Evolutionary conservation across 2,888 invertebrate species (phyloP).

Genomic region (Sisyra terminalis): DNA sequence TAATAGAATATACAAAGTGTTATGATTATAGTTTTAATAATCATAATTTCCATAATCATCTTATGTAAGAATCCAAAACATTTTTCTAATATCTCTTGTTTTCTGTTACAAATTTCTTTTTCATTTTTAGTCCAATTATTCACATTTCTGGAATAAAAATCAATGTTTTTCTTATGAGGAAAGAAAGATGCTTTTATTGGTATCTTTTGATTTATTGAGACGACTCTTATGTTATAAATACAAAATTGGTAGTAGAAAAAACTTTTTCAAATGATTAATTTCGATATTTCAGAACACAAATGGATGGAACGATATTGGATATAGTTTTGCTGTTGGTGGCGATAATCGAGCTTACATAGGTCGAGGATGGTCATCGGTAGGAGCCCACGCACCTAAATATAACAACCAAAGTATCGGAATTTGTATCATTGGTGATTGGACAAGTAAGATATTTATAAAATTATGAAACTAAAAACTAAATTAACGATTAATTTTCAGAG

Average conservation of each 20-base stretch:
- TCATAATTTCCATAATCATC: no score
- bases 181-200: no score
- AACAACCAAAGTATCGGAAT: conserved; percentile 53
- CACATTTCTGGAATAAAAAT: no score
- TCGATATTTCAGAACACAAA: conserved; percentile 19
- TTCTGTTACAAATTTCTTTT: no score
- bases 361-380: conserved; percentile 49
- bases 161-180: no score
- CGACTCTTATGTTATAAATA: no score
- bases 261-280: background rate
- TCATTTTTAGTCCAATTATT: no score
- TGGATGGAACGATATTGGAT: conserved; percentile 55
- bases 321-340: conserved; percentile 54
- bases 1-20: no score
- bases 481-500: conserved; percentile 23
- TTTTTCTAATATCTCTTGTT: no score
- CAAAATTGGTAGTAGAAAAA: background rate
- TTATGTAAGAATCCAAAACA: no score
- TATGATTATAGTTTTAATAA: no score
- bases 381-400: conserved; percentile 54
- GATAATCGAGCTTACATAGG: conserved; percentile 56
- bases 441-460: conserved; percentile 37
- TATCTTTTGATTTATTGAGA: no score
- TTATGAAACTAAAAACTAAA: background rate
- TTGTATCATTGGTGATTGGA: conserved; percentile 56